Evolutionary conservation across 2,797 vertebrate species (phyloP).

Genomic region (Gadopsis marmoratus): DNA sequence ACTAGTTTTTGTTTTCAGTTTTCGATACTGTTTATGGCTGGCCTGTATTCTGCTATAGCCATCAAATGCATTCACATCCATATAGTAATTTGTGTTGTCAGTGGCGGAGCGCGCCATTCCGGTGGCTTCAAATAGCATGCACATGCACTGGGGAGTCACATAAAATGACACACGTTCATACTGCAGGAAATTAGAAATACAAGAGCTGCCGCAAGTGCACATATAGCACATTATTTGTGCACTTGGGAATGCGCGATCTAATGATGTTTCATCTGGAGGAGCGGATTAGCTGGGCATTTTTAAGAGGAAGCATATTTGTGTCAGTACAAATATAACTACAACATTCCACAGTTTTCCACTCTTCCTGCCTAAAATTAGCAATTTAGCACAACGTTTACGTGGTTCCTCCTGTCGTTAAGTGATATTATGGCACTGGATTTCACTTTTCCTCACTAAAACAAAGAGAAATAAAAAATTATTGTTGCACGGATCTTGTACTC

Average conservation of each 20-base stretch:
- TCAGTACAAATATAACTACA: not conserved
- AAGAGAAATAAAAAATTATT: not conserved
- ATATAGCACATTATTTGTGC: not conserved
- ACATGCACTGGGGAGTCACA: not conserved
- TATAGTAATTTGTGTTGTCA: not conserved
- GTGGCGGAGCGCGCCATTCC: not conserved
- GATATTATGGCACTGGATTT: no score
- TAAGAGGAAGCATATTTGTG: not conserved
- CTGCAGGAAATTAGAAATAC: not conserved
- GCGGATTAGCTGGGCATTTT: not conserved
- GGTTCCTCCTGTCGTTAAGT: not conserved
- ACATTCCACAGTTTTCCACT: not conserved
- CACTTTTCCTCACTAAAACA: not conserved
- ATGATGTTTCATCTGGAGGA: not conserved
- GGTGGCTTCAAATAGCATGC: not conserved
- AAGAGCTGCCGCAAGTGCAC: not conserved
- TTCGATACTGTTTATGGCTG: not conserved
- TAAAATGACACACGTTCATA: not conserved
- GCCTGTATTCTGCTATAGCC: not conserved
- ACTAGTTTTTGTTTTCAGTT: not conserved
- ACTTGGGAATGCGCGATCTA: no score
- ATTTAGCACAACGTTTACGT: conserved; percentile 1
- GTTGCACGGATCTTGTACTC: not conserved
- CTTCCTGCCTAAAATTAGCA: not conserved
- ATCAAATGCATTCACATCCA: not conserved